Evolutionary conservation across 2,113 vertebrate genomes (phyloP).

Genomic region (Muntiacus muntjak): DNA sequence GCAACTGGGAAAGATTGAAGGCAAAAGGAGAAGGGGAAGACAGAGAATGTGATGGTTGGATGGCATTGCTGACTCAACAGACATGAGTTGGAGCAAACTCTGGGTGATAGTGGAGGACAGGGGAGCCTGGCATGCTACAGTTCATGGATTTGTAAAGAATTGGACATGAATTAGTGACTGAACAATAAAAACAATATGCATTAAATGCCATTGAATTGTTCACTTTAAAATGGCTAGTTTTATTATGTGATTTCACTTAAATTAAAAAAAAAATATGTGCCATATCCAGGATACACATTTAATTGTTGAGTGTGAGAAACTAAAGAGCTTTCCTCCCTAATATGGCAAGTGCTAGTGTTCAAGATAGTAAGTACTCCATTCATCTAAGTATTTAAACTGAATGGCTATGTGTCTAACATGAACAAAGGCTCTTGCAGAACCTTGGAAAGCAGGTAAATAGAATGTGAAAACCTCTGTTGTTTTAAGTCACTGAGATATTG

Average conservation of each 20-base stretch:
- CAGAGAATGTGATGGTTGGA: neutral
- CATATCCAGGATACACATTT: neutral
- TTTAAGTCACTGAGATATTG: neutral
- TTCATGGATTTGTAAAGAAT: neutral
- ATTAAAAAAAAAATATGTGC: neutral
- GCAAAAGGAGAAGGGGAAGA: neutral
- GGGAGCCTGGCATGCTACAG: neutral
- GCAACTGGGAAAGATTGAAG: neutral
- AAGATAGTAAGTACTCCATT: neutral
- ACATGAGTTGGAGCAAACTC: neutral
- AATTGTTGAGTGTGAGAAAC: neutral
- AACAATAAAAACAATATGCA: neutral
- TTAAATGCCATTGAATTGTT: neutral
- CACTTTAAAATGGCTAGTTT: neutral
- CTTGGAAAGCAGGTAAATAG: neutral
- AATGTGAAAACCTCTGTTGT: neutral
- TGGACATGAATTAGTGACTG: neutral
- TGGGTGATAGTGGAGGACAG: neutral
- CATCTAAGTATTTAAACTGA: neutral
- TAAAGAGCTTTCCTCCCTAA: neutral
- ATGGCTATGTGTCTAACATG: neutral
- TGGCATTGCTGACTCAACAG: neutral
- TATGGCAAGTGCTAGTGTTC: neutral
- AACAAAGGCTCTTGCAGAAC: neutral
- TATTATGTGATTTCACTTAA: neutral